Evolutionary conservation across 2,888 invertebrate species (phyloP), one percentile per base, ranked within the genome.

Genomic region (Erebia epiphron): DNA sequence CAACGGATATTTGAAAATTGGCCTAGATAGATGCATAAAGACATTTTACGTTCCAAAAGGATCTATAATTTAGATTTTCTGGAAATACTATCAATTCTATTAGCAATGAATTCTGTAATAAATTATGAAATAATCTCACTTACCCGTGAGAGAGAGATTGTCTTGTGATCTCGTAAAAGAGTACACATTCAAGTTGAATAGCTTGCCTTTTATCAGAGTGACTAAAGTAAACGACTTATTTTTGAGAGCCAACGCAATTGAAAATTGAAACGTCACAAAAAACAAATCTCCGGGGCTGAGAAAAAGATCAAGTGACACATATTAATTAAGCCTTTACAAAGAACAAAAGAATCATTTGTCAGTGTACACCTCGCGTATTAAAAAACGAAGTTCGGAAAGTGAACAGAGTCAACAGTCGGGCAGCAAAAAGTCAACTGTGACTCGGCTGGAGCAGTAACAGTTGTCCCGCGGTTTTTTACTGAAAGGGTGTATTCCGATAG

Each of bases 271-370:
- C 56, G 56, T 62, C 57, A 69, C 63, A 68, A 65, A 52, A 61
- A 65, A 35, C 41, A 69, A 70, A 67, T 56, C 54, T 41, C 62
- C 46, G 41, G 16, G 18, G 62, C 58, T 46, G 61, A 68, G 63
- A 56, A 68, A 57, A 68, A 50, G 52, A 62, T 62, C 50, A 50
- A 57, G 67, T 58, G 74, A 72, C 74, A 66, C 66, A 26, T 70
- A 74, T 74, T 74, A 70, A 74, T 74, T 74, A 74, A 74, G 66
- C 74, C 74, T 74, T 72, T 74, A 72, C 69, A 58, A 46, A 74
- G 69, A 74, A 74, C 74, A 74, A 74, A 74, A 74, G 72, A 70
- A 46, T 66, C 74, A 74, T 72, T 72, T 70, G 70, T 74, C 74
- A 74, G 72, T 72, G 74, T 72, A 72, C 74, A 62, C 57, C 63